These are phyloP conservation scores for Petromus typicus DNA, from an alignment of 2,113 vertebrate genomes.

Conservation along the genomic window DNA sequence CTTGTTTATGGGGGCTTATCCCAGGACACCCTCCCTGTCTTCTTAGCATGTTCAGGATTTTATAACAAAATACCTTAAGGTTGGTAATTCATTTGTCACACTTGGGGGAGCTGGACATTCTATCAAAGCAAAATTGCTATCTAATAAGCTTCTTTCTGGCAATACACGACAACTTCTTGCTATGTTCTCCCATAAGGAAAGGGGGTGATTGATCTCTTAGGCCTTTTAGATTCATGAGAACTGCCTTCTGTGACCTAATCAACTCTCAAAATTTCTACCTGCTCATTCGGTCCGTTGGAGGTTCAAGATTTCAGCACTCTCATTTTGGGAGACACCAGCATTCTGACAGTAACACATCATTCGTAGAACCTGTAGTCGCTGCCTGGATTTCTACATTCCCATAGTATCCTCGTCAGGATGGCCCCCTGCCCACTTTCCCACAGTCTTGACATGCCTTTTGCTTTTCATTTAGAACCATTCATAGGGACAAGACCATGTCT, in stretches of 20 bases:
- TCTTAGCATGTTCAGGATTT: background rate
- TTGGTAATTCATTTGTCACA: background rate
- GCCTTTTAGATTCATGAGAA: background rate
- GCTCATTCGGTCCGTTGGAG: background rate
- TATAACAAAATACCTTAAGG: background rate
- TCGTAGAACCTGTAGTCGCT: background rate
- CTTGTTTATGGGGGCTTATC: background rate
- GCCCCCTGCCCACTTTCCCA: rapidly evolving
- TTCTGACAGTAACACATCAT: background rate
- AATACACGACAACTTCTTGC: background rate
- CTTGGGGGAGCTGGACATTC: background rate
- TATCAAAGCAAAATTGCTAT: background rate
- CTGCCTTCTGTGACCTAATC: background rate
- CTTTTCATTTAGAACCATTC: background rate
- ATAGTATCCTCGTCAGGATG: background rate
- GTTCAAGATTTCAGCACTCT: background rate
- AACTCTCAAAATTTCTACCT: no score
- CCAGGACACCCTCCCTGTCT: background rate
- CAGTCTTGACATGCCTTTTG: background rate
- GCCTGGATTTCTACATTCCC: background rate
- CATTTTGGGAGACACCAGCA: no score
- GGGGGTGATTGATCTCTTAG: rapidly evolving
- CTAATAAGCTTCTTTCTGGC: background rate
- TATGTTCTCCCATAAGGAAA: background rate
- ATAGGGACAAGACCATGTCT: background rate